Conservation (phyloP, 2,888 invertebrate genomes). For the Cheilosia pagana region DNA sequence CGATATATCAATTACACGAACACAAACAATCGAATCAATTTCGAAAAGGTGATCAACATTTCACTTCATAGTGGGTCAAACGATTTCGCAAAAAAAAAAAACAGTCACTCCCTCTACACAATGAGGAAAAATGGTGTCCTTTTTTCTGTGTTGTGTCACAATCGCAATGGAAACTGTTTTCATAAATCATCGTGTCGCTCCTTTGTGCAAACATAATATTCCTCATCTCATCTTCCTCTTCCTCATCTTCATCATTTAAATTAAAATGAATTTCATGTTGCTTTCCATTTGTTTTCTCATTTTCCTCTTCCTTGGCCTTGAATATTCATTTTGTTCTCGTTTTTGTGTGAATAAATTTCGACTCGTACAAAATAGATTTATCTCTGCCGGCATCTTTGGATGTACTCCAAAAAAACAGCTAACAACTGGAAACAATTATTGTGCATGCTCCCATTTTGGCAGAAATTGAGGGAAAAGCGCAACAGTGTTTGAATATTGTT, state of each 20-base stretch:
- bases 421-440: constrained; percentile 7
- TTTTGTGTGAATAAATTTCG: background rate
- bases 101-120: background rate
- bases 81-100: background rate
- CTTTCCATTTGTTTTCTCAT: background rate
- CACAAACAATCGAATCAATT: background rate
- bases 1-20: constrained; percentile 40
- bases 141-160: background rate
- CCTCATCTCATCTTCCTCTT: constrained; percentile 12
- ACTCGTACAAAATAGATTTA: constrained; percentile 5
- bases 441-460: constrained; percentile 6
- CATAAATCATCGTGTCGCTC: background rate
- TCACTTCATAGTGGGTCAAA: constrained; percentile 22
- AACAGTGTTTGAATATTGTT: constrained; percentile 3
- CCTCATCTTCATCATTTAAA: constrained; percentile 11
- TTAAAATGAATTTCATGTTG: constrained; percentile 29
- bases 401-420: constrained; percentile 8
- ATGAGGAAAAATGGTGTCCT: background rate
- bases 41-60: constrained; percentile 35
- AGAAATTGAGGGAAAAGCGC: background rate
- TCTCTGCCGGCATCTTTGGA: constrained; percentile 30
- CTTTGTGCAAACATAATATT: constrained; percentile 4
- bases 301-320: constrained; percentile 25
- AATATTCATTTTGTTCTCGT: constrained; percentile 3
- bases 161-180: constrained; percentile 24